phyloP scores from a whole-genome alignment of 2,888 invertebrate genomes.

The Meiosimyza decipiens region DNA sequence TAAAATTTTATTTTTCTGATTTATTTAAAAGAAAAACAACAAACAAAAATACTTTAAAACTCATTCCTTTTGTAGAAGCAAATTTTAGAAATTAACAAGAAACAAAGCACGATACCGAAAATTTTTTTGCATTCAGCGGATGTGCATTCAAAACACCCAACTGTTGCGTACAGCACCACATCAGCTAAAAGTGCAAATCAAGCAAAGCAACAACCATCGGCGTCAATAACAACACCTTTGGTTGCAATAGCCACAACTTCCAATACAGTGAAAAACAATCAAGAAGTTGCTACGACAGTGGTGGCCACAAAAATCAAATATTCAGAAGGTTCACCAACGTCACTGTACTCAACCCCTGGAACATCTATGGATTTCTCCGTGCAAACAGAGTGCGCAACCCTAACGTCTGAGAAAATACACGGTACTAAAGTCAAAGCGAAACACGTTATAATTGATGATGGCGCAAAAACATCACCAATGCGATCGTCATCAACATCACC shows the following conservation, averaged over 20 bases:
- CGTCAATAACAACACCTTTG: conserved; percentile 32
- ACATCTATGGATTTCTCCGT: neutral
- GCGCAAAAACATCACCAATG: neutral
- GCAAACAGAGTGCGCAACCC: neutral
- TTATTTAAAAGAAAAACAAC: conserved; percentile 29
- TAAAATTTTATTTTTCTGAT: too few relatives aligned
- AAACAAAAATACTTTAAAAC: conserved; percentile 41
- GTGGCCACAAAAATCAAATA: neutral
- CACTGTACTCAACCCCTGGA: neutral
- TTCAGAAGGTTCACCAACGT: neutral
- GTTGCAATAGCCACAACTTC: neutral
- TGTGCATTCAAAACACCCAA: conserved; percentile 53
- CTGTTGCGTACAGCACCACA: conserved; percentile 44
- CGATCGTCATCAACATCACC: neutral
- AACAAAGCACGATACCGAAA: conserved; percentile 51
- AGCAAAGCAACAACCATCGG: conserved; percentile 27
- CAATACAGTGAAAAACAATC: neutral
- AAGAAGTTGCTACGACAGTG: neutral
- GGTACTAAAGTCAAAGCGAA: conserved; percentile 30
- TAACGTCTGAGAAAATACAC: conserved; percentile 9
- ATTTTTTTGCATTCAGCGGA: conserved; percentile 59
- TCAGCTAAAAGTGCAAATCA: conserved; percentile 37
- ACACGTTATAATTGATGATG: neutral
- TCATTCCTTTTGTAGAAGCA: conserved; percentile 64
- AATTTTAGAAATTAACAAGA: conserved; percentile 58